Evolutionary conservation across 2,888 invertebrate species (phyloP), one percentile per base, ranked within the genome.

Genomic region (Cerastoderma edule): DNA sequence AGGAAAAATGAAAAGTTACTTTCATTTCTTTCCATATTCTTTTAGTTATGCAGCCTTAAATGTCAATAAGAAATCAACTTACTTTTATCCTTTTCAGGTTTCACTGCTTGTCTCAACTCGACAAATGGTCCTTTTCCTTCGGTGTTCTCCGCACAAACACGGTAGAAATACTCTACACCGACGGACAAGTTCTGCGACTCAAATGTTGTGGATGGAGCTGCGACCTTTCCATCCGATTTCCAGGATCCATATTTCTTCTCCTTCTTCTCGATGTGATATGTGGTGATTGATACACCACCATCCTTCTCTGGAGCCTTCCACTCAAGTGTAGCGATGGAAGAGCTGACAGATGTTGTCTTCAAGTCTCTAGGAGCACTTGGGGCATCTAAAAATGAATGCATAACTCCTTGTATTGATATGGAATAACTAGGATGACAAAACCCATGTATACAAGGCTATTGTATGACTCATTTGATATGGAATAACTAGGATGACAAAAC

Each of bases 241-340:
- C 88, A 90, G 2, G 88, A 80, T 2, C 88, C 88, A 67, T 87
- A 87, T 39, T 84, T 86, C 74, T 87, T 87, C 73, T 89, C 88
- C n/a, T 88, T 82, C 35, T 89, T 83, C 72, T 91, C 91, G n/a
- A 92, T 75, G 56, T 87, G 71, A 80, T 91, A 92, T 27, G 82
- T 78, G 27, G 82, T 87, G 50, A 92, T 83, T 13, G 89, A 88
- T 30, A 87, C 81, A 56, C 92, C 92, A 48, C 92, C 92, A 75
- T 91, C 89, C 54, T 91, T 88, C 24, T 86, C 72, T 22, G 94
- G 93, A n/a, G 92, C 84, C 24, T 88, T 88, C 93, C 93, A 93
- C 48, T 86, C 73, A 19, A 92, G 75, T 22, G 85, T 85, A 10
- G 84, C 85, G 6, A 84, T 78, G 10, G 72, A 80, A 22, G 78